Evolutionary conservation across 2,797 vertebrate species (phyloP), one percentile per base, ranked within the genome.

Genomic region (Silurus lanzhouensis): DNA sequence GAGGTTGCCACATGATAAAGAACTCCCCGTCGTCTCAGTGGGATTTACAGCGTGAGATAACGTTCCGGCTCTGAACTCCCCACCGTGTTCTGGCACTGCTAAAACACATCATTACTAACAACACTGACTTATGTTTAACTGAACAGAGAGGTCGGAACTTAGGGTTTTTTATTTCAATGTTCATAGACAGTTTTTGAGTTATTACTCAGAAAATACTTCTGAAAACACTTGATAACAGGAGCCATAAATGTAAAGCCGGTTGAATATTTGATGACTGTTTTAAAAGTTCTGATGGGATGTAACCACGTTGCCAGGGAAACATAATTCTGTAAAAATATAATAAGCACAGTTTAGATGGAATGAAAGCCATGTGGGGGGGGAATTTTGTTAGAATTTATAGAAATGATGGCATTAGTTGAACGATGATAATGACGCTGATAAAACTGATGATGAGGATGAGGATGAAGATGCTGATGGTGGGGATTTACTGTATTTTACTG

Each of bases 1-100:
- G 76, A 80, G 17, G 66, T 88, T 27, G 19, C 58, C 63, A 74
- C 66, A 72, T 2, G 88, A 84, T 89, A 82, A 89, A 84, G 25
- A 66, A 83, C 10, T 88, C 44, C 61, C 46, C 66, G 3, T 48
- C 60, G 52, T 68, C 46, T 75, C 6, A 6, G 58, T 68, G 58
- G 15, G 15, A 25, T 81, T 85, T 81, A 74, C 14, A 20, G 66
- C 46, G 8, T 22, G 60, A 81, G 78, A 85, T 66, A 75, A 44
- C 78, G 68, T 55, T 66, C 58, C 25, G 5, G 9, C 27, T 67
- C 78, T 81, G n/a, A 67, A 38, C 84, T 85, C 58, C 58, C 79
- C 57, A 22, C 46, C n/a, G 58, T 10, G 58, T 52, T 38, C 31
- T 20, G n/a, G 78, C 58, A 66, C 70, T n/a, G 27, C 60, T 81